These are phyloP conservation scores for Pocillopora grandis DNA, from an alignment of 92 coral and sea anemone species.

Conservation along the genomic window DNA sequence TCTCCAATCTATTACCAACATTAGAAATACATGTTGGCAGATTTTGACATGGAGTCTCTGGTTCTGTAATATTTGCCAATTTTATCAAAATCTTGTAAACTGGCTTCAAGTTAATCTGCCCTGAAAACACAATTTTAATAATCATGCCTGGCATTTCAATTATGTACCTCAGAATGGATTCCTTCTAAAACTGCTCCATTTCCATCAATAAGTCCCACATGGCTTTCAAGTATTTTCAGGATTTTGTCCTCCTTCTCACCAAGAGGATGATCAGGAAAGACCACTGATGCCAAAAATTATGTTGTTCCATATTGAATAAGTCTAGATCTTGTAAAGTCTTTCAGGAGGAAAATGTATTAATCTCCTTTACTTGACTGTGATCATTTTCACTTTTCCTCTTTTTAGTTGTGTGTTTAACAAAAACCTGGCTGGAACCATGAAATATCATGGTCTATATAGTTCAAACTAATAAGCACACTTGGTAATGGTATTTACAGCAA, in stretches of 20 bases:
- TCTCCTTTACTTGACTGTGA: neutral
- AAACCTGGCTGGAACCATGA: no score
- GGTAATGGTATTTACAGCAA: neutral
- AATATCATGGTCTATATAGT: no score
- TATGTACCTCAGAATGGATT: conserved; percentile 48
- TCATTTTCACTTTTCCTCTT: neutral
- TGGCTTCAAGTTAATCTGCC: no score
- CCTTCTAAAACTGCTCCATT: conserved; percentile 64
- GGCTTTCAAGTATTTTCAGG: conserved; percentile 30
- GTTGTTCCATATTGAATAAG: conserved; percentile 54
- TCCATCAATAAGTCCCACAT: conserved; percentile 28
- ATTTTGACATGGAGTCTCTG: no score
- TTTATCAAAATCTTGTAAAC: neutral
- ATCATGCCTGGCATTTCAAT: neutral
- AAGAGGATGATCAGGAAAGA: conserved; percentile 44
- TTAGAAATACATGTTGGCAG: no score
- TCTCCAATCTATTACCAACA: no score
- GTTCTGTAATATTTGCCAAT: neutral
- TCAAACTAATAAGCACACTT: no score
- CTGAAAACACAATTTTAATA: neutral
- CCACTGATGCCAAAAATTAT: conserved; percentile 51
- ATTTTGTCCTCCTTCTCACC: conserved; percentile 14
- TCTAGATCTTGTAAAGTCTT: conserved; percentile 3
- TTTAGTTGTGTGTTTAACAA: no score
- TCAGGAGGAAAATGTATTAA: neutral